Percentiles rank a stretch among this genome's conserved stretches.
Evolutionary conservation across 2,888 invertebrate genomes (phyloP).

Genomic region (Pteria penguin): DNA sequence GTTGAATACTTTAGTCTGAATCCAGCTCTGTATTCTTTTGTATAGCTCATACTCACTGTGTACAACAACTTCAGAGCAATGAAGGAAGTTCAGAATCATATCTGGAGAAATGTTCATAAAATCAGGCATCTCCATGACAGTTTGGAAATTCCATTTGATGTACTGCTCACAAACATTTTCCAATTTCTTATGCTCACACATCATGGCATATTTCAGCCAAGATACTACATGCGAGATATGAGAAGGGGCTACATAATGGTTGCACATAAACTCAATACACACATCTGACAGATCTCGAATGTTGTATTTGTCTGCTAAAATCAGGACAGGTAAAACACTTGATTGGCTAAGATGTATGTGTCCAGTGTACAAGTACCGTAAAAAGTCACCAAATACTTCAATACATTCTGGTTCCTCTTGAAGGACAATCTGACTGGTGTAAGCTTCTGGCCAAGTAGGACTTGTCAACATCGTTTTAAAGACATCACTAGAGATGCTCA

Average conservation of each 20-base stretch:
- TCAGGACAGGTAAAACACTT: conserved; percentile 92
- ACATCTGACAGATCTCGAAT: conserved; percentile 92
- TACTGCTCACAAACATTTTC: conserved; percentile 79
- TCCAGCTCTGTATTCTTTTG: conserved; percentile 88
- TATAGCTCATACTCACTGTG: conserved; percentile 93
- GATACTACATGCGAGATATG: conserved; percentile 90
- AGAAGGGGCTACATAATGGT: conserved; percentile 91
- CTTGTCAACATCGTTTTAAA: conserved; percentile 97
- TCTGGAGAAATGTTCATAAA: conserved; percentile 91
- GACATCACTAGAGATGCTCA: conserved; percentile 96
- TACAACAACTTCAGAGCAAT: conserved; percentile 92
- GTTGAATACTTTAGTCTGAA: conserved; percentile 81
- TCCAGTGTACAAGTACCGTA: conserved; percentile 95
- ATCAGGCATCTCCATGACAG: conserved; percentile 88
- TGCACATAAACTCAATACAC: conserved; percentile 92
- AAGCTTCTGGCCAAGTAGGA: conserved; percentile 94
- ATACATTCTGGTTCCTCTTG: conserved; percentile 93
- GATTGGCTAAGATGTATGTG: conserved; percentile 91
- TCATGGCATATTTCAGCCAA: conserved; percentile 94
- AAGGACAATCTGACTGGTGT: conserved; percentile 90
- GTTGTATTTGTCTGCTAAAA: conserved; percentile 96
- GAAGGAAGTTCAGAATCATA: conserved; percentile 87
- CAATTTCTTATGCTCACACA: conserved; percentile 88
- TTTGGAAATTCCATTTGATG: conserved; percentile 93
- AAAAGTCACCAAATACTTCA: conserved; percentile 91